Conservation (phyloP, 2,888 invertebrate species). For the Drosophila merina region DNA sequence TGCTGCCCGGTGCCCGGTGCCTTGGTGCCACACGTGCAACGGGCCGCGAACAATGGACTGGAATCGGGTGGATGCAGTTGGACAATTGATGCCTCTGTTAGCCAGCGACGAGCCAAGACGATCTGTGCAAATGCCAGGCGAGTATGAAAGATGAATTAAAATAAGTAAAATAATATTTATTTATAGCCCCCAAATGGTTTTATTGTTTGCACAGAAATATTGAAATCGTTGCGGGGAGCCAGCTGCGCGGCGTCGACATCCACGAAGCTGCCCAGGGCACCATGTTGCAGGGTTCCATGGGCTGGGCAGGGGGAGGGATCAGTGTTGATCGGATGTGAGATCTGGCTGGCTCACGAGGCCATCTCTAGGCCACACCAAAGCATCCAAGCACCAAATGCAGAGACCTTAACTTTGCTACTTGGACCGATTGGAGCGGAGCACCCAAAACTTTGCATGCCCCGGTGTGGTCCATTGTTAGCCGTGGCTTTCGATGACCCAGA, state of each 20-base stretch:
- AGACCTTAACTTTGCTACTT: slow-evolving; percentile 30
- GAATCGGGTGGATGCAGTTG: slow-evolving; percentile 17
- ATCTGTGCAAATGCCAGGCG: slow-evolving; percentile 51
- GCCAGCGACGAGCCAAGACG: slow-evolving; percentile 59
- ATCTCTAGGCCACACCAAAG: slow-evolving; percentile 28
- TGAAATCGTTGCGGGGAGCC: slow-evolving; percentile 50
- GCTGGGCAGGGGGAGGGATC: background rate
- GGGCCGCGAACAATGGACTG: slow-evolving; percentile 52
- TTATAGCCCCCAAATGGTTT: slow-evolving; percentile 70
- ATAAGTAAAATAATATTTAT: slow-evolving; percentile 65
- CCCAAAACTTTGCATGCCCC: slow-evolving; percentile 6
- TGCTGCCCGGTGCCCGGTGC: background rate
- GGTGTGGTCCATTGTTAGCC: slow-evolving; percentile 55
- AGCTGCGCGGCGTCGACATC: slow-evolving; percentile 56
- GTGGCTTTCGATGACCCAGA: slow-evolving; percentile 60
- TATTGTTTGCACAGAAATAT: slow-evolving; percentile 66
- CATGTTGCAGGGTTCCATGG: slow-evolving; percentile 51
- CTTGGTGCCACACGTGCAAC: slow-evolving; percentile 55
- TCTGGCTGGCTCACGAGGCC: slow-evolving; percentile 14
- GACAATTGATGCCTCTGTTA: slow-evolving; percentile 62
- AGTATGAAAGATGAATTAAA: slow-evolving; percentile 56
- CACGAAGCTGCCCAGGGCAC: slow-evolving; percentile 56
- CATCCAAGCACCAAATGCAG: slow-evolving; percentile 23
- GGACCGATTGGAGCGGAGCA: slow-evolving; percentile 1
- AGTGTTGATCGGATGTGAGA: background rate